Base-by-base conservation (phyloP, 2,888 invertebrate genomes). In the Camponotus fellah region DNA sequence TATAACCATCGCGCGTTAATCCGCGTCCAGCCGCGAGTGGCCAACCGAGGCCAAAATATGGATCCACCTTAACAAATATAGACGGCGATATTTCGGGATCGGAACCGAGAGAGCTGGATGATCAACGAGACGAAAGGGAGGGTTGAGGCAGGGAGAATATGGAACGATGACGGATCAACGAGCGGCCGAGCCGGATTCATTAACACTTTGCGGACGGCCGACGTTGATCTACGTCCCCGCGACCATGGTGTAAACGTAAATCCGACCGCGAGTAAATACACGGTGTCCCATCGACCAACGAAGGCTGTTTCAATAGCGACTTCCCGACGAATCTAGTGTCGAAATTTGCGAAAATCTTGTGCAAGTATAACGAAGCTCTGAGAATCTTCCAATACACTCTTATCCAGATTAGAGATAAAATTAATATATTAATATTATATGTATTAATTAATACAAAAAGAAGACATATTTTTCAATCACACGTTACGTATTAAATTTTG, bases 11-110 rank as follows among this genome's bases (percentile, higher is more conserved):
- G 84, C 87, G 86, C 82, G 88, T 84, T 86, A 88, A 89, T 89
- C 89, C 87, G 85, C 89, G 85, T 87, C 86, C 84, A 82, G 89
- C 89, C 62, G 85, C 85, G 77, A 80, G 86, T 84, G 74, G 88
- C 84, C 83, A 85, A 85, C 74, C 85, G 79, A 82, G 74, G 87
- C 91, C 91, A 92, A 93, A 94, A 94, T 94, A 93, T 94, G 93
- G 93, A 93, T 94, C 90, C 92, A 90, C 91, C 93, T 91, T 92
- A 92, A 93, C 93, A 92, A 93, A 94, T 94, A 94, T 94, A 94
- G 94, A 92, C 90, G 88, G 87, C 72, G 94, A 88, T 94, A 94
- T 94, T 94, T 94, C 91, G 91, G 93, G 93, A 94, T 84, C 89
- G 84, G 82, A 72, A 72, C 80, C 79, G 75, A 86, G 86, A 81